Evolutionary conservation across 2,113 vertebrate genomes (phyloP).

Genomic region (Epinephelus lanceolatus): DNA sequence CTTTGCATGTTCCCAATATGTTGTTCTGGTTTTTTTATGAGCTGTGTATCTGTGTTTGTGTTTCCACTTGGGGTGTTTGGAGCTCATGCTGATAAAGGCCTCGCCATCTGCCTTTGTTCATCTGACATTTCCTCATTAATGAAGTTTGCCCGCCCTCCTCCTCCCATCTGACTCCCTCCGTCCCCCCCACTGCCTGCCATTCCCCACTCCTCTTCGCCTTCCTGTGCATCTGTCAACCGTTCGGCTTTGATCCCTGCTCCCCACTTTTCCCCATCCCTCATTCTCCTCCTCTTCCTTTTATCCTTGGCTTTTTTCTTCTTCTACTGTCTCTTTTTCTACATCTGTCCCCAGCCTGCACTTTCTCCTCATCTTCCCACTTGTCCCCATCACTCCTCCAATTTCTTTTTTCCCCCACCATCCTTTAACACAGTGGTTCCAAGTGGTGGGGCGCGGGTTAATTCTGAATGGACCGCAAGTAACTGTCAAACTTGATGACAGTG

Average conservation of each 20-base stretch:
- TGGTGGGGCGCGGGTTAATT: too few species aligned
- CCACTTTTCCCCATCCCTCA: not conserved
- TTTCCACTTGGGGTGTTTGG: conserved; percentile 47
- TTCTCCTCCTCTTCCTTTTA: not conserved
- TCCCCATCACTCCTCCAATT: too few species aligned
- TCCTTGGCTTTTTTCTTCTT: not conserved
- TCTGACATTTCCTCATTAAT: conserved; percentile 71
- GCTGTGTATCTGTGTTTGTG: conserved; percentile 9
- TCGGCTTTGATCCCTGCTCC: conserved; percentile 53
- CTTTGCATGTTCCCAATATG: not conserved
- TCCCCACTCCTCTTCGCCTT: not conserved
- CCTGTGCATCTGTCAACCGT: conserved; percentile 4
- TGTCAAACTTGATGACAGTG: too few species aligned
- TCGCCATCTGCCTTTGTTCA: conserved; percentile 60
- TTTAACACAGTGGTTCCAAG: too few species aligned
- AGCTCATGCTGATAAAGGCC: conserved; percentile 60
- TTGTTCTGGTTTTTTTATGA: not conserved
- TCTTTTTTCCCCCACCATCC: not conserved
- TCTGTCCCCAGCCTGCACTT: not conserved
- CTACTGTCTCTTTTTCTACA: not conserved
- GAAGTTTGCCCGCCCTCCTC: conserved; percentile 41
- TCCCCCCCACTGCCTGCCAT: conserved; percentile 26
- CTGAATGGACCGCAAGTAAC: too few species aligned
- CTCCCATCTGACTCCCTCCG: conserved; percentile 15
- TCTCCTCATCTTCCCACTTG: not conserved